A percentile compares a stretch with the other conserved stretches of the same genome.
These are phyloP conservation scores for Poecilia gillii DNA, from an alignment of 2,797 vertebrate genomes.

Conservation along the genomic window DNA sequence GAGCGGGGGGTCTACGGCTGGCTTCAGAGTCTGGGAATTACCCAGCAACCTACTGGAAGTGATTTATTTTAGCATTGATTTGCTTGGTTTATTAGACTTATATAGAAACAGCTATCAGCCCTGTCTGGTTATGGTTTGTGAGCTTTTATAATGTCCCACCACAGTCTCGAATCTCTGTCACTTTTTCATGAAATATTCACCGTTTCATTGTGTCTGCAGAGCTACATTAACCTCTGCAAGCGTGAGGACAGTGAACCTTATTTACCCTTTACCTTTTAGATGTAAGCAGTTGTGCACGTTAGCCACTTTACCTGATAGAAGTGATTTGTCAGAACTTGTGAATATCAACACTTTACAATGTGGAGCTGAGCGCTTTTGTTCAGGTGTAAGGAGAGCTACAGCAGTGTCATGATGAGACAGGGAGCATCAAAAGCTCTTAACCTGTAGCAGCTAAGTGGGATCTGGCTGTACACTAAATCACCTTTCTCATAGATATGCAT, in stretches of 20 bases:
- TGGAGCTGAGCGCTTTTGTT: not conserved
- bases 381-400: not conserved
- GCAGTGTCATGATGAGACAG: not conserved
- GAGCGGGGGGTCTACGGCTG: too few species aligned
- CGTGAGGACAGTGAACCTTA: not conserved
- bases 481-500: not conserved
- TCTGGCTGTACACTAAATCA: not conserved
- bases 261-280: not conserved
- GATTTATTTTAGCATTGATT: not conserved
- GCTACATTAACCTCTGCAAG: not conserved
- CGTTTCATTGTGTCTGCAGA: not conserved
- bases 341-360: not conserved
- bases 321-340: not conserved
- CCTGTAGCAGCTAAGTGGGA: not conserved
- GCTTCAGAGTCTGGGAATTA: not conserved
- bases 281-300: not conserved
- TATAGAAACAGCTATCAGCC: not conserved
- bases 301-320: not conserved
- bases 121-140: constrained; percentile 1
- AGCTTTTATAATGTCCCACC: not conserved
- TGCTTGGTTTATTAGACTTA: not conserved
- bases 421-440: not conserved
- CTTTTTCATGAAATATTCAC: not conserved
- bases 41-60: not conserved
- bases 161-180: not conserved